Percentiles rank a stretch among this genome's conserved stretches.
phyloP scores from a whole-genome alignment of 2,797 vertebrate genomes.

The Serranus cabrilla region DNA sequence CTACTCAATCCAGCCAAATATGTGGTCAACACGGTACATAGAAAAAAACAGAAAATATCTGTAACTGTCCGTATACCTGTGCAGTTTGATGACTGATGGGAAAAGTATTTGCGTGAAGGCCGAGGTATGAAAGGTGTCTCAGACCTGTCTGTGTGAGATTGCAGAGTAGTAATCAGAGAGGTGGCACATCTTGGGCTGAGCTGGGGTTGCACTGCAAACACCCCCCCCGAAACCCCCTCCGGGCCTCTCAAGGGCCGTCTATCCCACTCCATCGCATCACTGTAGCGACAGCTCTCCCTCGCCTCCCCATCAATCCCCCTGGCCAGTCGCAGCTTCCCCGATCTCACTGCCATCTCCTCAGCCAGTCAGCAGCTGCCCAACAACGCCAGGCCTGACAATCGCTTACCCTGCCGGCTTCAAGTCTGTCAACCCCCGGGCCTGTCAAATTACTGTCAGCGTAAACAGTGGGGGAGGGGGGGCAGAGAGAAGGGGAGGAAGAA shows the following conservation, averaged over 20 bases:
- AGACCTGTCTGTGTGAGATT: slow-evolving; percentile 60
- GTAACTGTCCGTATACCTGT: slow-evolving; percentile 38
- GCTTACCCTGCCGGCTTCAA: slow-evolving; percentile 81
- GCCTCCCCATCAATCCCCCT: slow-evolving; percentile 77
- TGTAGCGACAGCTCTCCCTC: slow-evolving; percentile 71
- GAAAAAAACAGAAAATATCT: slow-evolving; percentile 40
- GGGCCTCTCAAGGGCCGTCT: slow-evolving; percentile 72
- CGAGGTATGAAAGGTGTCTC: slow-evolving; percentile 56
- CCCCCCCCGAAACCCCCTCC: slow-evolving; percentile 40
- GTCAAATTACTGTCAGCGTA: slow-evolving; percentile 86
- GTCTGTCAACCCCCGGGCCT: slow-evolving; percentile 81
- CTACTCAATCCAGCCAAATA: slow-evolving; percentile 49
- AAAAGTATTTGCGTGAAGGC: slow-evolving; percentile 70
- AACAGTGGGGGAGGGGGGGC: slow-evolving; percentile 55
- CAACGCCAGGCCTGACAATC: slow-evolving; percentile 84
- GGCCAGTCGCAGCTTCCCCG: slow-evolving; percentile 76
- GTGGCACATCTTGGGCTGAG: slow-evolving; percentile 63
- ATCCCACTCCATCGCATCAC: slow-evolving; percentile 76
- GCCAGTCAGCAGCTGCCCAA: slow-evolving; percentile 83
- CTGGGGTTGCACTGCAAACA: slow-evolving; percentile 57
- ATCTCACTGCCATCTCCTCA: slow-evolving; percentile 77
- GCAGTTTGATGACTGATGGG: slow-evolving; percentile 66
- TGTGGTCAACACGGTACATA: slow-evolving; percentile 50
- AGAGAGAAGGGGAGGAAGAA: slow-evolving; percentile 17
- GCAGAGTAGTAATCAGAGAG: slow-evolving; percentile 69